Base-by-base conservation (phyloP, 1,140 invertebrate genomes). In the Conopomorpha cramerella region DNA sequence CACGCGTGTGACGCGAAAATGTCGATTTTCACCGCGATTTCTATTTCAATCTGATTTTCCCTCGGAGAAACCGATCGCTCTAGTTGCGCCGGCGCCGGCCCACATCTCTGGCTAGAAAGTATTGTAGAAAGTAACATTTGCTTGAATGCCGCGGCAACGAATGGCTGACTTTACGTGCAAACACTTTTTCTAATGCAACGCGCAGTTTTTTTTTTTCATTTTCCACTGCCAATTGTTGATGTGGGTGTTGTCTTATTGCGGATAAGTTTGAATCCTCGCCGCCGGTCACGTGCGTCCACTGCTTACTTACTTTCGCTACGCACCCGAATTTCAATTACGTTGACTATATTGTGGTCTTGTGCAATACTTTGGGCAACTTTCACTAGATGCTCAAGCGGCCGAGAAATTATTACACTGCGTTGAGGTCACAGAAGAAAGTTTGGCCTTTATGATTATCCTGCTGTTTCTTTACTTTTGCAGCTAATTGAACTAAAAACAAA, bases 101-200 rank as follows among this genome's bases (percentile, higher is more conserved):
- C 66, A 76, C 67, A 72, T 72, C 67, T 72, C 67, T 68, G 55
- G 63, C 63, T 76, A 72, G 67, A 72, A 72, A 76, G 67, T 72
- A 66, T 68, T 50, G 56, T 74, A 72, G 71, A 76, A 76, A 76
- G 71, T 76, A 76, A 76, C 60, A 72, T n/a, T n/a, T n/a, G n/a
- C n/a, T n/a, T n/a, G n/a, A n/a, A n/a, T n/a, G n/a, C 63, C 58
- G 59, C 52, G 51, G 52, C 51, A n/a, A n/a, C 46, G 52, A 53
- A 56, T 66, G 58, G 60, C 51, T 58, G 60, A 49, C 46, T 61
- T 49, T 58, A 39, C 58, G 55, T 64, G 60, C 41, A 34, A 29
- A 36, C 30, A 39, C 55, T 64, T 67, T 68, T 56, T 50, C 41
- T 53, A 45, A 43, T 43, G 52, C 33, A n/a, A n/a, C n/a, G n/a